These are phyloP conservation scores for Rhamnusium bicolor DNA, from an alignment of 2,888 invertebrate genomes.

Conservation along the genomic window DNA sequence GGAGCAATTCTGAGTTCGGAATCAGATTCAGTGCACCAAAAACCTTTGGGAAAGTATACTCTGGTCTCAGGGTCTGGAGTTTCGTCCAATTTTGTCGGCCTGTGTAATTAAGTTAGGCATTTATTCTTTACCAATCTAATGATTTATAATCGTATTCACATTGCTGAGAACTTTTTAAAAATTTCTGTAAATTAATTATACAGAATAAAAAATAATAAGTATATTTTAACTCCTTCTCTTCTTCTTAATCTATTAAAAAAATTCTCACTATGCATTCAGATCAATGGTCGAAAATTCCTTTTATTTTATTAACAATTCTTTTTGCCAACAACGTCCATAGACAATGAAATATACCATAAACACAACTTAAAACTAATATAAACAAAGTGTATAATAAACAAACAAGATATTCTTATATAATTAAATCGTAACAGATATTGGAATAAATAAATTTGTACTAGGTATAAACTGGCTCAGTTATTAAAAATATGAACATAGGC, in stretches of 20 bases:
- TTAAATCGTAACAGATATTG: slow-evolving; percentile 11
- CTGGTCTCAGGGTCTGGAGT: too few relatives aligned
- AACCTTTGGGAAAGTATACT: too few relatives aligned
- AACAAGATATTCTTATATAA: slow-evolving; percentile 2
- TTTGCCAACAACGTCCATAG: slow-evolving; percentile 14
- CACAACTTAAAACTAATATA: slow-evolving; percentile 12
- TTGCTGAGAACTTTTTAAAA: too few relatives aligned
- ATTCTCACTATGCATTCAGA: background rate
- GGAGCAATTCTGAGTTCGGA: too few relatives aligned
- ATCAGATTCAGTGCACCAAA: too few relatives aligned
- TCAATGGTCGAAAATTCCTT: slow-evolving; percentile 5
- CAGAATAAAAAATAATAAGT: background rate
- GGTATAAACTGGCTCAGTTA: slow-evolving; percentile 9
- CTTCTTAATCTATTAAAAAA: background rate
- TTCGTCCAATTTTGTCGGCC: too few relatives aligned
- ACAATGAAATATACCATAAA: slow-evolving; percentile 3
- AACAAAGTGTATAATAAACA: slow-evolving; percentile 24
- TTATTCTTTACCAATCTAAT: too few relatives aligned
- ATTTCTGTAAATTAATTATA: too few relatives aligned
- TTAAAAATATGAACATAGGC: background rate
- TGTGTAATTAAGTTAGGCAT: too few relatives aligned
- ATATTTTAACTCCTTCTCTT: background rate
- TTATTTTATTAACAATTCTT: slow-evolving; percentile 14
- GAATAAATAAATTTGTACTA: slow-evolving; percentile 30
- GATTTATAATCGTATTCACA: too few relatives aligned